Conservation (phyloP, 2,888 invertebrate genomes). For the Eupithecia centaureata region DNA sequence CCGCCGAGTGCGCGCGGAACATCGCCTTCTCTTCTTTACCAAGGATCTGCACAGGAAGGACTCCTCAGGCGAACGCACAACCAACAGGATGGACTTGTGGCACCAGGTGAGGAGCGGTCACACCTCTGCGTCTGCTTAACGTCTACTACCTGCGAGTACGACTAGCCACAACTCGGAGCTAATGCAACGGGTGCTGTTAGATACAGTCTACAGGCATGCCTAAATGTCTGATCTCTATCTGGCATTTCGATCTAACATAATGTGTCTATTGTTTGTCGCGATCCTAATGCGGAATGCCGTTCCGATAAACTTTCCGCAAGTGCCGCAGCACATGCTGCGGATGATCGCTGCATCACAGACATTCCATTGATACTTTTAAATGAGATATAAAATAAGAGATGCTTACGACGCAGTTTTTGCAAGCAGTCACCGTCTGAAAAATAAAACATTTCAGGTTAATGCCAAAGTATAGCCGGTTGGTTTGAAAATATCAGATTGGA, state of each 20-base stretch:
- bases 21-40: slow-evolving; percentile 74
- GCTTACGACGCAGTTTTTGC: slow-evolving; percentile 75
- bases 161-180: too few relatives aligned
- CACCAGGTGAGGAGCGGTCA: too few relatives aligned
- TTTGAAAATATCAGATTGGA: too few relatives aligned
- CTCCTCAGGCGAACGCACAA: not conserved
- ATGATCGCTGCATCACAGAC: not conserved
- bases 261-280: not conserved
- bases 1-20: slow-evolving; percentile 74
- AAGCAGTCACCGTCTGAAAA: slow-evolving; percentile 66
- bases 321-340: not conserved
- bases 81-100: not conserved
- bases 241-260: not conserved
- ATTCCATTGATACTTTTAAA: not conserved
- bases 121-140: too few relatives aligned
- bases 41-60: slow-evolving; percentile 50
- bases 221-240: too few relatives aligned
- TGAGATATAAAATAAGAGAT: not conserved
- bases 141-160: too few relatives aligned
- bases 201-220: too few relatives aligned
- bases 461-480: not conserved
- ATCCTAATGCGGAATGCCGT: not conserved
- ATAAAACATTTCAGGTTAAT: not conserved
- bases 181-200: too few relatives aligned
- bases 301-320: not conserved